These are phyloP conservation scores for Leptinotarsa lineolata DNA, from an alignment of 1,140 invertebrate species.

Conservation along the genomic window DNA sequence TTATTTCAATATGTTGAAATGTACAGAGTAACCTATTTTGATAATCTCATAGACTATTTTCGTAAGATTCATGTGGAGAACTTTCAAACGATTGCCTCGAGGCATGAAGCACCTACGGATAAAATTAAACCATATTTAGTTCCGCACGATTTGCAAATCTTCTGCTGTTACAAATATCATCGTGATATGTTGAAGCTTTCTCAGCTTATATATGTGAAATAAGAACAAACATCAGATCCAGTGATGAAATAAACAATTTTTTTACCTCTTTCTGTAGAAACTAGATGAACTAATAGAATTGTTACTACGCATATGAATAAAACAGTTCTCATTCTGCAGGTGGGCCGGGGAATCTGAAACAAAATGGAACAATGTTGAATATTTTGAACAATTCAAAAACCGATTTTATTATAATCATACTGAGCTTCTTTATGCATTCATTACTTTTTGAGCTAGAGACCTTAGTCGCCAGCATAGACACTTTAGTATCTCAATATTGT, in stretches of 20 bases:
- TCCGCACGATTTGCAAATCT: background rate
- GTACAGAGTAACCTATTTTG: no score
- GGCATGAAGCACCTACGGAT: no score
- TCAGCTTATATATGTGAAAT: background rate
- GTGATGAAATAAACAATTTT: background rate
- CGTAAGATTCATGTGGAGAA: no score
- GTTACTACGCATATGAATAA: conserved; percentile 42
- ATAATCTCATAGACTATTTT: no score
- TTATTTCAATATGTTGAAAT: no score
- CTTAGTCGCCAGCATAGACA: no score
- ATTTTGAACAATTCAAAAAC: background rate
- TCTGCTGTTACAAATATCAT: background rate
- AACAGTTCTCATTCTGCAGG: conserved; percentile 44
- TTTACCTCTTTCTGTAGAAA: conserved; percentile 44
- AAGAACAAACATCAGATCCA: background rate
- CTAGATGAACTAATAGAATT: conserved; percentile 42
- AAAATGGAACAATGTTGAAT: conserved; percentile 20
- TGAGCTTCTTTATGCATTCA: no score
- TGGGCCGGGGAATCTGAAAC: conserved; percentile 44
- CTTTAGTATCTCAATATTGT: no score
- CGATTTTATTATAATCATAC: background rate
- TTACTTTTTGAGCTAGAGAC: no score
- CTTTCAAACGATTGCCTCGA: no score
- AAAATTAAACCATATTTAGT: background rate
- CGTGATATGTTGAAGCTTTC: background rate